Conservation (phyloP, 2,888 invertebrate genomes). For the Celastrina argiolus region DNA sequence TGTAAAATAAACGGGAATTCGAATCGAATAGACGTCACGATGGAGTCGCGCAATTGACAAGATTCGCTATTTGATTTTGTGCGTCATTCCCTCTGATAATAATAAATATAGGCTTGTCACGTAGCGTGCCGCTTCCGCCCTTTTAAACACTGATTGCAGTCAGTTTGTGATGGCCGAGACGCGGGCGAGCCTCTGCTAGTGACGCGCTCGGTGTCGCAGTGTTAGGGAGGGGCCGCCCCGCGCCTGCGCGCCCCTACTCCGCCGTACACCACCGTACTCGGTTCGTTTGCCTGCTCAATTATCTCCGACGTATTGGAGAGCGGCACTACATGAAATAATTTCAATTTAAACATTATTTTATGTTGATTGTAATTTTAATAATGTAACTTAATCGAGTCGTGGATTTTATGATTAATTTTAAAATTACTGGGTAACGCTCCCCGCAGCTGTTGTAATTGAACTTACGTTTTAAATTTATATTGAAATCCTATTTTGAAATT, state of each 20-base stretch:
- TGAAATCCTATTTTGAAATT: background rate
- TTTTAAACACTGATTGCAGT: constrained; percentile 49
- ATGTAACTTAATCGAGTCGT: background rate
- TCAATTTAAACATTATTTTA: constrained; percentile 8
- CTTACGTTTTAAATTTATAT: background rate
- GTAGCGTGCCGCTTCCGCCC: constrained; percentile 40
- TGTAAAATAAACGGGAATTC: constrained; percentile 21
- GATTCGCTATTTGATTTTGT: constrained; percentile 39
- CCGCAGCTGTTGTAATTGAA: background rate
- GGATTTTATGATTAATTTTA: background rate
- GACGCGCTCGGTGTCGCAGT: constrained; percentile 47
- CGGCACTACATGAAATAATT: constrained; percentile 41
- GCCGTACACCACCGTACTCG: constrained; percentile 59
- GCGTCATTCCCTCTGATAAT: constrained; percentile 45
- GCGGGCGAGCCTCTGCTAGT: constrained; percentile 27
- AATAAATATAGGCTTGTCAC: constrained; percentile 50
- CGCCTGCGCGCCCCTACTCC: constrained; percentile 57
- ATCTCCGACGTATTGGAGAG: constrained; percentile 52
- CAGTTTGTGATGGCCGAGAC: constrained; percentile 31
- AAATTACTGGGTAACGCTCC: background rate
- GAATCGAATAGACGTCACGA: constrained; percentile 20
- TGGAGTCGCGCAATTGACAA: constrained; percentile 31
- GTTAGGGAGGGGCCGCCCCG: constrained; percentile 53
- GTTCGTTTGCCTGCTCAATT: constrained; percentile 66
- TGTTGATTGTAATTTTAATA: background rate